A percentile compares a stretch with the other conserved stretches of the same genome.
These are phyloP conservation scores for Agrotis segetum DNA, from an alignment of 2,888 invertebrate species.

Conservation along the genomic window DNA sequence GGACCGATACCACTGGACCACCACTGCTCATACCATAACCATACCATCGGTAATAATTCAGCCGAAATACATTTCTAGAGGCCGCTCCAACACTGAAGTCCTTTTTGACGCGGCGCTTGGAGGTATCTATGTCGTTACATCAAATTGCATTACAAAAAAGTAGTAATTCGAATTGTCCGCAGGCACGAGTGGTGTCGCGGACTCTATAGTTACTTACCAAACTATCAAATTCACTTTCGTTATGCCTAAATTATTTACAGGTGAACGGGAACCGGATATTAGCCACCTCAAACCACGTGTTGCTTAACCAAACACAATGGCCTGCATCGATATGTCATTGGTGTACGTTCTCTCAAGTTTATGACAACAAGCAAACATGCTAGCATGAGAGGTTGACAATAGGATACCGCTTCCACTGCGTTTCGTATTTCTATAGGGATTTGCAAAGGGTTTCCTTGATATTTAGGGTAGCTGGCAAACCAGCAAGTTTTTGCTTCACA, in stretches of 20 bases:
- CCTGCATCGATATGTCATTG: constrained; percentile 12
- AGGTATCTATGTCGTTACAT: too few relatives aligned
- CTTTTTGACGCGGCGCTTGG: too few relatives aligned
- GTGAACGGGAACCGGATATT: constrained; percentile 2
- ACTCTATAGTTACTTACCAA: background rate
- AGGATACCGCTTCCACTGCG: background rate
- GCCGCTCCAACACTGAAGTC: too few relatives aligned
- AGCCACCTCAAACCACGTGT: constrained; percentile 12
- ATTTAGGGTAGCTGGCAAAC: background rate
- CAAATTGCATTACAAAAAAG: too few relatives aligned
- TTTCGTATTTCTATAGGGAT: background rate
- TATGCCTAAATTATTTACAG: background rate
- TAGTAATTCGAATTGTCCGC: too few relatives aligned
- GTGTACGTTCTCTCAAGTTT: background rate
- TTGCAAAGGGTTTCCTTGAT: background rate
- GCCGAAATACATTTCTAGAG: too few relatives aligned
- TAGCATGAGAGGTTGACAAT: background rate
- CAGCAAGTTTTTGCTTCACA: background rate
- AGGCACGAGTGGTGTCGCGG: too few relatives aligned
- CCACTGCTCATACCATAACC: too few relatives aligned
- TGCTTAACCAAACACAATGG: constrained; percentile 27
- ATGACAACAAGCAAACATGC: background rate
- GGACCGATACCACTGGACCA: too few relatives aligned
- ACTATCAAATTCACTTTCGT: background rate
- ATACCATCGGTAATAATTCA: too few relatives aligned